Percentiles rank a stretch among this genome's conserved stretches.
These are phyloP conservation scores for Vollenhovia emeryi DNA, from an alignment of 1,140 invertebrate species.

Conservation along the genomic window DNA sequence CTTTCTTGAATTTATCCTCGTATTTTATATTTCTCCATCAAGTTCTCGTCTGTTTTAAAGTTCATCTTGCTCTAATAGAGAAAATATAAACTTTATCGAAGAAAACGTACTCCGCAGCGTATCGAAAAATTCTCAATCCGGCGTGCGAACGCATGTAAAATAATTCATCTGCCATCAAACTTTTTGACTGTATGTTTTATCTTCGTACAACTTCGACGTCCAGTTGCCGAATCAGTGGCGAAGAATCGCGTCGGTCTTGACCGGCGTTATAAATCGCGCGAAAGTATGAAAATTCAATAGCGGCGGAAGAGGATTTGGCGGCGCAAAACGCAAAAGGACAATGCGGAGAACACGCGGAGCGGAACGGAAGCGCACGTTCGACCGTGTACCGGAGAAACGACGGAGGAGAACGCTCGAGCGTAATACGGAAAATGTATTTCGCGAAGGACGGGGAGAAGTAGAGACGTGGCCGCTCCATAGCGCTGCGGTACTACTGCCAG, in stretches of 20 bases:
- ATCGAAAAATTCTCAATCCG: background rate
- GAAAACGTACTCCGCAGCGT: background rate
- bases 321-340: constrained; percentile 54
- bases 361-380: constrained; percentile 60
- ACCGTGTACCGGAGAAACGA: constrained; percentile 35
- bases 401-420: constrained; percentile 25
- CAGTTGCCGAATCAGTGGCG: background rate
- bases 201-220: background rate
- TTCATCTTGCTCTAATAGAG: background rate
- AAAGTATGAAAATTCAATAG: constrained; percentile 50
- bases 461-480: constrained; percentile 45
- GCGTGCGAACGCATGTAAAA: background rate
- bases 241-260: background rate
- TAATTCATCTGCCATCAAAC: background rate
- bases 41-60: background rate
- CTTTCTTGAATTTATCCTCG: background rate
- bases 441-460: constrained; percentile 68
- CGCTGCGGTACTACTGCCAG: constrained; percentile 55
- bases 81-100: background rate
- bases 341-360: constrained; percentile 62
- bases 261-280: constrained; percentile 12
- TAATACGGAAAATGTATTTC: constrained; percentile 80
- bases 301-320: constrained; percentile 27
- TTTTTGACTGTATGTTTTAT: background rate
- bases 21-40: background rate